Evolutionary conservation across 2,888 invertebrate species (phyloP), one percentile per base, ranked within the genome.

Genomic region (Eumerus sabulonum): DNA sequence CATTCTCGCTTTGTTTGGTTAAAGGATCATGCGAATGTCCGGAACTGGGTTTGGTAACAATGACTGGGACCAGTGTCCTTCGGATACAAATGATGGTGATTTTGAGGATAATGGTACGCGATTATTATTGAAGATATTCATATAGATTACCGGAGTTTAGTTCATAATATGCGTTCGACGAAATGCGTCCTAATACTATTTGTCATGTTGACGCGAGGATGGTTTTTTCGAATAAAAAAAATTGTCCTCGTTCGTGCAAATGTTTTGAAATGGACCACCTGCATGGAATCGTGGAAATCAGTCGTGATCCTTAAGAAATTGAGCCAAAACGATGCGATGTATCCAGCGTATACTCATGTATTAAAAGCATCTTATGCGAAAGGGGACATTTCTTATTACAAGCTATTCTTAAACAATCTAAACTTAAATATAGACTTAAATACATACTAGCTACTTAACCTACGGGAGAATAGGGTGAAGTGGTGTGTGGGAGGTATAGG

Each of bases 121-220:
- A 77, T 77, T 62, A 48, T 54, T 66, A 57, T 73, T 67, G 48
- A 62, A 63, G 62, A 73, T 73, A 77, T 77, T 73, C 63, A 57
- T 77, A 48, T 67, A 67, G 73, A 77, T 77, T 73, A 62, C 56
- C 35, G 42, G 42, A 56, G 35, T 67, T 63, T 54, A 63, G 71
- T 47, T 67, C 67, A 57, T 73, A 44, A 72, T 72, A 67, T 72
- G 72, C 64, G 60, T 60, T n/a, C 5, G 36, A 64, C 44, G 67
- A 67, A 50, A 62, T 18, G 62, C 56, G 51, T 47, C 35, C 18
- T 51, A 9, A 11, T 44, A 1, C 48, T 57, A 72, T 72, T 77
- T 36, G 45, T 72, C 53, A 77, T 57, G 57, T 57, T 62, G 68
- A 51, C 51, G 27, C 56, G 19, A 56, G 48, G 62, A 62, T 13